Conservation (phyloP, 2,797 vertebrate genomes). For the Phrynocephalus vlangalii region DNA sequence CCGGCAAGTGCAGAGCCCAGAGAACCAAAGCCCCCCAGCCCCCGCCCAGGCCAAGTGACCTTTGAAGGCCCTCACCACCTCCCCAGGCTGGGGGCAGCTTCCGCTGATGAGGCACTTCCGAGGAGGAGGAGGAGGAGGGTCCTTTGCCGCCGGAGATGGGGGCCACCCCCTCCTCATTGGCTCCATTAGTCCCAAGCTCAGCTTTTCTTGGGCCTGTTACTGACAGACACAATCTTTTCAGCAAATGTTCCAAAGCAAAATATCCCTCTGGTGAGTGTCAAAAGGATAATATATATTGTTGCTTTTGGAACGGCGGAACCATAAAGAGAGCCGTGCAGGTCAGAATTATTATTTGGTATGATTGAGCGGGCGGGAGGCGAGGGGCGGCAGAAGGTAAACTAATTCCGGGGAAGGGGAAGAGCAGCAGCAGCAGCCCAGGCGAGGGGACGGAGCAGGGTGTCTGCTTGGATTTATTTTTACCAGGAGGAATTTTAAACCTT, state of each 20-base stretch:
- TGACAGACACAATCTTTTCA: slow-evolving; percentile 41
- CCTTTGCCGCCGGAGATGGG: too few species aligned
- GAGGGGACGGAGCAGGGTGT: background rate
- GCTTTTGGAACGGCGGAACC: slow-evolving; percentile 53
- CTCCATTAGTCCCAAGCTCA: background rate
- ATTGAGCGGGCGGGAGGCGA: slow-evolving; percentile 2
- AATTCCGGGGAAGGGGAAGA: slow-evolving; percentile 17
- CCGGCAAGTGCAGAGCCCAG: rapidly evolving
- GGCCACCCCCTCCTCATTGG: background rate
- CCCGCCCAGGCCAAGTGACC: background rate
- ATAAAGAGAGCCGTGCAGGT: slow-evolving; percentile 27
- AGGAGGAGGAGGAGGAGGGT: background rate
- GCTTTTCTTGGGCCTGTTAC: slow-evolving; percentile 28
- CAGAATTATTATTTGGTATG: slow-evolving; percentile 20
- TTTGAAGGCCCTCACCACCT: background rate
- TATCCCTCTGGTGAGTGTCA: slow-evolving; percentile 34
- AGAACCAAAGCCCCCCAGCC: background rate
- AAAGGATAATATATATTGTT: slow-evolving; percentile 29
- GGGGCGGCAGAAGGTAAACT: slow-evolving; percentile 33
- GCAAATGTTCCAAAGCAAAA: slow-evolving; percentile 28
- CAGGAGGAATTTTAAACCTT: slow-evolving; percentile 40
- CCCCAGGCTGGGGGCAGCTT: background rate
- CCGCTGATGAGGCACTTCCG: slow-evolving; percentile 3
- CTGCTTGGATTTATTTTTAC: slow-evolving; percentile 35
- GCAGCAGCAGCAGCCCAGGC: background rate